A percentile compares a stretch with the other conserved stretches of the same genome.
phyloP scores from a whole-genome alignment of 2,113 vertebrate genomes.

The Neoarius graeffei region DNA sequence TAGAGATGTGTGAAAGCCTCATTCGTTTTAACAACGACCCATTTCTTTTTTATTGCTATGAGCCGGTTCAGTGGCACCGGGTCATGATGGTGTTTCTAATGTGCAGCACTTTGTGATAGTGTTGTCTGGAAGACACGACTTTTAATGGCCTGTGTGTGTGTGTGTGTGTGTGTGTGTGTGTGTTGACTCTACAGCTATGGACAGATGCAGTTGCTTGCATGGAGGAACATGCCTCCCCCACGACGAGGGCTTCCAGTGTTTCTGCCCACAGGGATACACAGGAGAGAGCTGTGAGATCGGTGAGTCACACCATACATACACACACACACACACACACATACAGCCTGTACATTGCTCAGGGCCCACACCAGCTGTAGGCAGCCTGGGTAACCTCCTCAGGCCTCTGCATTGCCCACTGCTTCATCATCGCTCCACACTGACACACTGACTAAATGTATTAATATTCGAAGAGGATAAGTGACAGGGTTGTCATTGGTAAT shows the following conservation, averaged over 20 bases:
- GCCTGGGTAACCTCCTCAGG: not conserved
- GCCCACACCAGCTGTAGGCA: not conserved
- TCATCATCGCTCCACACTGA: not conserved
- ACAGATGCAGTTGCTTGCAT: slow-evolving; percentile 86
- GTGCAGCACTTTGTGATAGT: too few relatives aligned
- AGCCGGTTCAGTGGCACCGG: not conserved
- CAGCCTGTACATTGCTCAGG: not conserved
- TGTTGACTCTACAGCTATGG: slow-evolving; percentile 57
- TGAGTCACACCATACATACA: slow-evolving; percentile 62
- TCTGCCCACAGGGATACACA: slow-evolving; percentile 84
- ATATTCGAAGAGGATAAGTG: not conserved
- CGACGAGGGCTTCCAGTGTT: slow-evolving; percentile 82
- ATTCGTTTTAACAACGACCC: not conserved
- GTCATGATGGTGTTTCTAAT: slow-evolving; percentile 20
- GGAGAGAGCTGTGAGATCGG: slow-evolving; percentile 97
- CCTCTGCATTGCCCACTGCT: not conserved
- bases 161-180: slow-evolving; percentile 33
- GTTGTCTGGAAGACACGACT: slow-evolving; percentile 9
- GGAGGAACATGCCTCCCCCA: slow-evolving; percentile 84
- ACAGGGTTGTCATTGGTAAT: slow-evolving; percentile 8
- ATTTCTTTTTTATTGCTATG: not conserved
- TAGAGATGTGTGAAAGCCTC: not conserved
- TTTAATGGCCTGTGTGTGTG: slow-evolving; percentile 30
- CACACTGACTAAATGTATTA: not conserved
- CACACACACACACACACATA: not conserved